Conservation (phyloP, 2,113 vertebrate genomes). For the Lagenorhynchus albirostris region DNA sequence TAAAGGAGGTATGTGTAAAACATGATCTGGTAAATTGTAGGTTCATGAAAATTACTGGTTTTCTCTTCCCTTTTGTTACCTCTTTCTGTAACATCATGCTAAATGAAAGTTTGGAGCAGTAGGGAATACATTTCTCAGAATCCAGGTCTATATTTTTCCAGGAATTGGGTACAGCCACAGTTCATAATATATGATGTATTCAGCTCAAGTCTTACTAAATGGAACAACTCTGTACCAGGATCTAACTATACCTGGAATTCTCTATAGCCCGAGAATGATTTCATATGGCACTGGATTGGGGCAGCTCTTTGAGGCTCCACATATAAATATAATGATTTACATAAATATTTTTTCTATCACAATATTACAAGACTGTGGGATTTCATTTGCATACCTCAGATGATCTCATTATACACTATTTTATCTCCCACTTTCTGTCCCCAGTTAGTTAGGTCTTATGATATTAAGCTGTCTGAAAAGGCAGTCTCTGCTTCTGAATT, state of each 20-base stretch:
- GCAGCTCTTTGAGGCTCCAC: background rate
- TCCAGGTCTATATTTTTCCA: accelerated
- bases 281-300: background rate
- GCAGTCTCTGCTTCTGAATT: conserved; percentile 29
- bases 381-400: conserved; percentile 65
- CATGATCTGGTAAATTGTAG: background rate
- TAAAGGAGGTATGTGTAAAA: background rate
- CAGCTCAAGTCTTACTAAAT: background rate
- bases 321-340: conserved; percentile 33
- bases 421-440: conserved; percentile 63
- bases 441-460: conserved; percentile 68
- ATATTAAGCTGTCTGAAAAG: conserved; percentile 54
- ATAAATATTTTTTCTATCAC: conserved; percentile 43
- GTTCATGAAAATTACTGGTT: background rate
- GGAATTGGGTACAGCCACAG: background rate
- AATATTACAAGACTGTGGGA: conserved; percentile 28
- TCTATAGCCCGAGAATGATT: background rate
- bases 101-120: background rate
- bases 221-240: background rate
- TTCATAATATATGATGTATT: background rate
- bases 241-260: background rate
- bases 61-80: background rate
- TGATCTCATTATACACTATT: conserved; percentile 68
- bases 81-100: background rate
- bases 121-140: background rate